Percentiles rank a stretch among this genome's conserved stretches.
phyloP scores from a whole-genome alignment of 2,888 invertebrate species.

The Conchocele bisecta region DNA sequence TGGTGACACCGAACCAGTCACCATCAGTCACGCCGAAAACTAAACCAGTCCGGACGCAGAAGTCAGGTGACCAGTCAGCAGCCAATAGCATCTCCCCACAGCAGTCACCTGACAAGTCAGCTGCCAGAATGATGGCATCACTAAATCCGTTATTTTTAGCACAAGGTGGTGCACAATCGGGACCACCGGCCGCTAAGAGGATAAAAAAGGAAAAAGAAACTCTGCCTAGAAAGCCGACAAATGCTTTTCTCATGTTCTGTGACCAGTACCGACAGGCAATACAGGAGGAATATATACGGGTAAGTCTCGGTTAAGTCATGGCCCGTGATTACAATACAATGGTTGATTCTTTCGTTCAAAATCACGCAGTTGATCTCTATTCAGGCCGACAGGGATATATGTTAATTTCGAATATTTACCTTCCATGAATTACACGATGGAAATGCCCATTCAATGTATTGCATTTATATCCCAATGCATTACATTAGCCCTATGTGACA shows the following conservation, averaged over 20 bases:
- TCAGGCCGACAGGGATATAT: too few species aligned
- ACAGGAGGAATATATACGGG: constrained; percentile 76
- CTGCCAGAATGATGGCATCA: constrained; percentile 60
- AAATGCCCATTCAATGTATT: too few species aligned
- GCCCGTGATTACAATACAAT: too few species aligned
- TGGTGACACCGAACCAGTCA: too few species aligned
- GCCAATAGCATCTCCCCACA: constrained; percentile 34
- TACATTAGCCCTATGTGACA: too few species aligned
- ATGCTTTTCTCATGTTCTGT: constrained; percentile 78
- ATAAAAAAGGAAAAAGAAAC: constrained; percentile 64
- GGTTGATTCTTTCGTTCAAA: too few species aligned
- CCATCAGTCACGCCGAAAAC: constrained; percentile 32
- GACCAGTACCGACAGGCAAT: constrained; percentile 72
- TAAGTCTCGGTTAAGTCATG: too few species aligned
- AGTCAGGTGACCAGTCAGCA: constrained; percentile 37
- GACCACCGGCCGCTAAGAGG: constrained; percentile 39
- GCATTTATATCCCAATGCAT: too few species aligned
- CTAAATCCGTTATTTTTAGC: constrained; percentile 67
- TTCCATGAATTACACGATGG: too few species aligned
- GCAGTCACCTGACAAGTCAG: constrained; percentile 43
- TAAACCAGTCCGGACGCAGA: constrained; percentile 48
- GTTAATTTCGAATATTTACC: too few species aligned
- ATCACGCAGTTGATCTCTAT: too few species aligned
- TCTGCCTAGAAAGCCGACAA: not conserved
- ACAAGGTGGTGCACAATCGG: constrained; percentile 54